Evolutionary conservation across 2,797 vertebrate genomes (phyloP).

Genomic region (Bryconaethiops microstoma): DNA sequence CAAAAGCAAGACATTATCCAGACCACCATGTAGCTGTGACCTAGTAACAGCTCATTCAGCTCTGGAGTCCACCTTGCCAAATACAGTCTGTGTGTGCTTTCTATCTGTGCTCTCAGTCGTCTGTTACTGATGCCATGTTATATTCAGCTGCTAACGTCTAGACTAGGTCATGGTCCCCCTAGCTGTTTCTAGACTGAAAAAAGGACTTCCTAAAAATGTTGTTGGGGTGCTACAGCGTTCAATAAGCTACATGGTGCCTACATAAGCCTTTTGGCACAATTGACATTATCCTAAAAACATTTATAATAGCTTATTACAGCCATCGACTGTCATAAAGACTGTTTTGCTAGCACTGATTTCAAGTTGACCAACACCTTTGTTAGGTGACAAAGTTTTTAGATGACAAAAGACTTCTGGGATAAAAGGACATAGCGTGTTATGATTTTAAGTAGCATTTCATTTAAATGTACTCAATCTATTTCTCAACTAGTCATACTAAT

Average conservation of each 20-base stretch:
- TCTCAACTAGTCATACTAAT: too few species aligned
- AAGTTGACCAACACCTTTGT: too few species aligned
- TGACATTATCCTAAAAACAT: background rate
- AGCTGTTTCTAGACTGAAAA: slow-evolving; percentile 30
- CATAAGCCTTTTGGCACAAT: background rate
- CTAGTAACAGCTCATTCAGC: slow-evolving; percentile 62
- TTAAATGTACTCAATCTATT: too few species aligned
- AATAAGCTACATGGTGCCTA: background rate
- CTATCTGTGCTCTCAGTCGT: slow-evolving; percentile 32
- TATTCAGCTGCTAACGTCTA: slow-evolving; percentile 20
- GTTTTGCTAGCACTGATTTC: too few species aligned
- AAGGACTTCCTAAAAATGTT: background rate
- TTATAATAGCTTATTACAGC: too few species aligned
- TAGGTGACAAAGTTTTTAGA: too few species aligned
- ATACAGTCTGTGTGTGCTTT: slow-evolving; percentile 52
- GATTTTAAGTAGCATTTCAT: too few species aligned
- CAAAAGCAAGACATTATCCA: slow-evolving; percentile 53
- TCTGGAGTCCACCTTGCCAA: slow-evolving; percentile 22
- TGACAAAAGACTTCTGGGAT: too few species aligned
- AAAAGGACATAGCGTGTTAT: too few species aligned
- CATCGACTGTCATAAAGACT: background rate
- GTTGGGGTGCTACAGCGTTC: too few species aligned
- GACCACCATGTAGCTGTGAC: slow-evolving; percentile 49
- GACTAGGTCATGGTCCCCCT: slow-evolving; percentile 21
- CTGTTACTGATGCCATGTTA: slow-evolving; percentile 27